Percentiles rank a stretch among this genome's conserved stretches.
These are phyloP conservation scores for Yponomeuta sedellus DNA, from an alignment of 2,888 invertebrate genomes.

Conservation along the genomic window DNA sequence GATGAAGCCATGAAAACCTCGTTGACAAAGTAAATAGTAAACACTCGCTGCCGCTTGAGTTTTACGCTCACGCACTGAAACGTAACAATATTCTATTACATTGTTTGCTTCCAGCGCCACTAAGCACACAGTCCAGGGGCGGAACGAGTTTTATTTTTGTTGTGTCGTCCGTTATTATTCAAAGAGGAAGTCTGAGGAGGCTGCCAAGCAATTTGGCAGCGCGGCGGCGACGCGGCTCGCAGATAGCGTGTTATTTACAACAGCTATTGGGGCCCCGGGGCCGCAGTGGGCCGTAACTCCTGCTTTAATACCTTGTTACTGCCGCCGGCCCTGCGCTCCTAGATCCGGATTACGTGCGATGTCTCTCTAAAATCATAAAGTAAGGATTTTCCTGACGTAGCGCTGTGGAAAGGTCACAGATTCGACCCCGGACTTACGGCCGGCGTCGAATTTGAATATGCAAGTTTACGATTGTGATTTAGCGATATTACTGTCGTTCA, in stretches of 20 bases:
- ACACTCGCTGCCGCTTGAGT: background rate
- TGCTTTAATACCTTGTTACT: slow-evolving; percentile 64
- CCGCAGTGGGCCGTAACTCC: slow-evolving; percentile 58
- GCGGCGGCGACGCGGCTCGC: slow-evolving; percentile 44
- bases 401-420: background rate
- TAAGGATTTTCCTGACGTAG: slow-evolving; percentile 8
- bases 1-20: too few species aligned
- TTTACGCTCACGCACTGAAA: background rate
- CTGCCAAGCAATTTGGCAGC: slow-evolving; percentile 72
- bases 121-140: slow-evolving; percentile 19
- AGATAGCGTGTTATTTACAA: slow-evolving; percentile 67
- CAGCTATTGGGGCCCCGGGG: slow-evolving; percentile 43
- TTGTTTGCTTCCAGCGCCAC: slow-evolving; percentile 11
- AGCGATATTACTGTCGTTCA: too few species aligned
- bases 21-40: background rate
- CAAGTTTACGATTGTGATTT: too few species aligned
- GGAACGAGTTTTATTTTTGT: slow-evolving; percentile 48
- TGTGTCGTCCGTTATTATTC: slow-evolving; percentile 65
- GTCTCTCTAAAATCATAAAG: slow-evolving; percentile 6
- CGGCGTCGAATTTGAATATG: too few species aligned
- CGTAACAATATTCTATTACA: slow-evolving; percentile 11
- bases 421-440: background rate
- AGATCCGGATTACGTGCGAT: slow-evolving; percentile 3
- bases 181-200: slow-evolving; percentile 66
- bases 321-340: slow-evolving; percentile 9